phyloP scores from a whole-genome alignment of 2,888 invertebrate species.

The Myopa tessellatipennis region DNA sequence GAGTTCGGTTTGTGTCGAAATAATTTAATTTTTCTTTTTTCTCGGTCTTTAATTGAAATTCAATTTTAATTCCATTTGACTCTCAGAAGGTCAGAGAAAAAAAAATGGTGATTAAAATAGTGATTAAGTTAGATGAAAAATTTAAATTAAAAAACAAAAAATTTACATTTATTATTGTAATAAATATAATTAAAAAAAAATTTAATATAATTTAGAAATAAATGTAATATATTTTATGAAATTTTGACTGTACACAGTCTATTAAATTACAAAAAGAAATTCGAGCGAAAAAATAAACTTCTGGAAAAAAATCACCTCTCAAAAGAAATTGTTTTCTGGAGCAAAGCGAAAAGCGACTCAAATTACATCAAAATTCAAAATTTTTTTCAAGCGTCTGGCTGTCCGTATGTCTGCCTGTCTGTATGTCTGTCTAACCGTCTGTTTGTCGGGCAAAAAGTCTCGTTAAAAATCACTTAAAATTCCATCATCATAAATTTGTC shows the following conservation, averaged over 20 bases:
- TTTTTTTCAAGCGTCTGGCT: constrained; percentile 23
- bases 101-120: too few species aligned
- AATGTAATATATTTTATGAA: too few species aligned
- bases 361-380: neutral
- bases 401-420: too few species aligned
- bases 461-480: constrained; percentile 68
- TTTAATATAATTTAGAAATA: too few species aligned
- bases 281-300: too few species aligned
- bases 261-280: neutral
- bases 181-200: too few species aligned
- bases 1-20: neutral
- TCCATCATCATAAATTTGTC: constrained; percentile 68
- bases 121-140: too few species aligned
- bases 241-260: neutral
- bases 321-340: neutral
- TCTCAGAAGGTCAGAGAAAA: too few species aligned
- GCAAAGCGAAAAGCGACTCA: neutral
- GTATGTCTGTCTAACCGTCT: neutral
- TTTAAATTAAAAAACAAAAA: too few species aligned
- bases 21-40: neutral
- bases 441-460: constrained; percentile 50
- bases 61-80: too few species aligned
- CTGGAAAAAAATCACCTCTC: neutral
- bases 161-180: too few species aligned
- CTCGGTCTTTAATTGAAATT: too few species aligned